Evolutionary conservation across 2,797 vertebrate species (phyloP).

Genomic region (Emydoidea blandingii): DNA sequence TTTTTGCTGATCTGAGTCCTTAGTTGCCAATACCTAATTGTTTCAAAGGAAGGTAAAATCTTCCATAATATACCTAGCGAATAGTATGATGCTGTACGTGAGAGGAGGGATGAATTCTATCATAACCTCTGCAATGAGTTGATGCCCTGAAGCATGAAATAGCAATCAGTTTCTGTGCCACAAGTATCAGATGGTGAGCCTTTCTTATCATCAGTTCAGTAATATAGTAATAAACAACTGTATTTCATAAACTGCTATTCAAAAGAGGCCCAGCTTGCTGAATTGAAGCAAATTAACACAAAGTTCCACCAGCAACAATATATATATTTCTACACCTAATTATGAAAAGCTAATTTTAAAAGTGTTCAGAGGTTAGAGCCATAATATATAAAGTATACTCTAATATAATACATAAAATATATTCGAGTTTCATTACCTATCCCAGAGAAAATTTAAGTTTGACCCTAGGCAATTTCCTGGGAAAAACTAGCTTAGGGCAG

Average conservation of each 20-base stretch:
- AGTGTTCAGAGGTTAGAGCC: background rate
- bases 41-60: background rate
- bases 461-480: background rate
- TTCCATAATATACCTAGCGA: accelerated
- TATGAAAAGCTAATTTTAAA: background rate
- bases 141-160: slow-evolving; percentile 37
- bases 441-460: background rate
- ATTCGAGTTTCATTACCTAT: slow-evolving; percentile 16
- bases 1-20: background rate
- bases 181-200: slow-evolving; percentile 1
- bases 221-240: background rate
- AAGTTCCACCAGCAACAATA: slow-evolving; percentile 13
- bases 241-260: slow-evolving; percentile 39
- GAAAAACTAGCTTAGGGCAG: background rate
- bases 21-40: background rate
- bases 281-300: slow-evolving; percentile 29
- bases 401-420: background rate
- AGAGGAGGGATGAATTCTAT: background rate
- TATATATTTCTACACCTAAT: slow-evolving; percentile 9
- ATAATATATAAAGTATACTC: background rate
- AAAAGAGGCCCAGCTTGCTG: background rate
- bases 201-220: background rate
- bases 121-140: background rate
- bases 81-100: background rate
- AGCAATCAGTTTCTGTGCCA: slow-evolving; percentile 38